Evolutionary conservation across 2,797 vertebrate genomes (phyloP).

Genomic region (Neomorphus geoffroyi): DNA sequence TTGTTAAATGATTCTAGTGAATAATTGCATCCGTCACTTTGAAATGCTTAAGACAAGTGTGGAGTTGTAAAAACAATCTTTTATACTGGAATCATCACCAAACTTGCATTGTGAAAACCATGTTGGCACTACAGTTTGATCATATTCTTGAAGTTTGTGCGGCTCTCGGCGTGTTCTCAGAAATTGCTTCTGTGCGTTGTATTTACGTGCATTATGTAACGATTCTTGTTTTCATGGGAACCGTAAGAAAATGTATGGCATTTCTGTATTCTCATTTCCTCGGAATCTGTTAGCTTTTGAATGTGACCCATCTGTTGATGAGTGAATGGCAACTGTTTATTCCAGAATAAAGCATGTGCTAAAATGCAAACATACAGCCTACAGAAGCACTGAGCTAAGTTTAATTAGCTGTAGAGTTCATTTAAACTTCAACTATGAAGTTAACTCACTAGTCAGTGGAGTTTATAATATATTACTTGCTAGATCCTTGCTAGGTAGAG

Average conservation of each 20-base stretch:
- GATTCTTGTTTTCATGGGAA: not conserved
- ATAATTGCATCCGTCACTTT: conserved; percentile 33
- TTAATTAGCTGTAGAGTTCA: conserved; percentile 44
- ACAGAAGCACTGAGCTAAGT: not conserved
- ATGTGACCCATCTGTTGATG: conserved; percentile 30
- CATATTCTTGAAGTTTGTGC: not conserved
- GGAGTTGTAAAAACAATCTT: not conserved
- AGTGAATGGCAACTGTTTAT: conserved; percentile 40
- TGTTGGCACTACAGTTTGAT: not conserved
- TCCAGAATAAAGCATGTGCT: conserved; percentile 32
- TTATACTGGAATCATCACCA: not conserved
- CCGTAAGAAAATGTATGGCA: not conserved
- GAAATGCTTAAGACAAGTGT: conserved; percentile 39
- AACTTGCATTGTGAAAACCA: not conserved
- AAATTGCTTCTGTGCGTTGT: not conserved
- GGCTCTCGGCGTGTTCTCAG: not conserved
- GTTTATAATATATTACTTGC: not conserved
- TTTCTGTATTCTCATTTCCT: not conserved
- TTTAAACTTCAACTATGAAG: conserved; percentile 23
- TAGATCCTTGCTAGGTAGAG: conserved; percentile 3
- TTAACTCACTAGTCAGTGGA: not conserved
- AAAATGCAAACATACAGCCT: not conserved
- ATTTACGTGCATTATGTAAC: not conserved
- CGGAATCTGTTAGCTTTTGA: not conserved
- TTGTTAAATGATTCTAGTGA: not conserved